Conservation (phyloP, 2,113 vertebrate genomes). For the Monarcha castaneiventris region DNA sequence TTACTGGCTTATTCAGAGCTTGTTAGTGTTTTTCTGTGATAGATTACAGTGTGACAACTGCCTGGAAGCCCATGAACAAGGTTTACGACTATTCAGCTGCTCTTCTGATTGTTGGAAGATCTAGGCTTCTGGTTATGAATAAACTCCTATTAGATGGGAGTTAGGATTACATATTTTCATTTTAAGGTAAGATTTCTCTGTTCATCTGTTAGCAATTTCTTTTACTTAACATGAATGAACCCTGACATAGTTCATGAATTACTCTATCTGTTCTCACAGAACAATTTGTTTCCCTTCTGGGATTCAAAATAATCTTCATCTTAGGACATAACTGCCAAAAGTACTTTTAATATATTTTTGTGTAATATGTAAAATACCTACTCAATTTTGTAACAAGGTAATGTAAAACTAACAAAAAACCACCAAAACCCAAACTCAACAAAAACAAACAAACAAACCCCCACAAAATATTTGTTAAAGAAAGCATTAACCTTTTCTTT, state of each 20-base stretch:
- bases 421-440: background rate
- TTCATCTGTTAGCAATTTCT: background rate
- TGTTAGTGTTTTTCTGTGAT: background rate
- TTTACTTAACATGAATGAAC: background rate
- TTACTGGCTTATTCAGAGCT: background rate
- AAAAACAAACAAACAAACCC: background rate
- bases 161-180: background rate
- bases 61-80: background rate
- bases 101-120: background rate
- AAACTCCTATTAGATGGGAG: background rate
- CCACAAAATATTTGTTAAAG: background rate
- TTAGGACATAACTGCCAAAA: background rate
- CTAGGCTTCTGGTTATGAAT: background rate
- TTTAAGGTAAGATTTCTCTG: background rate
- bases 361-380: background rate
- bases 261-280: background rate
- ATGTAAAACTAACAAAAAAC: background rate
- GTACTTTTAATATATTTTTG: background rate
- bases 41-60: background rate
- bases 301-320: background rate
- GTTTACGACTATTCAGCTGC: background rate
- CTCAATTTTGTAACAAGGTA: background rate
- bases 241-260: background rate
- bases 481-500: background rate
- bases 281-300: background rate